phyloP scores from a whole-genome alignment of 2,113 vertebrate genomes.

The Lycocorax pyrrhopterus region DNA sequence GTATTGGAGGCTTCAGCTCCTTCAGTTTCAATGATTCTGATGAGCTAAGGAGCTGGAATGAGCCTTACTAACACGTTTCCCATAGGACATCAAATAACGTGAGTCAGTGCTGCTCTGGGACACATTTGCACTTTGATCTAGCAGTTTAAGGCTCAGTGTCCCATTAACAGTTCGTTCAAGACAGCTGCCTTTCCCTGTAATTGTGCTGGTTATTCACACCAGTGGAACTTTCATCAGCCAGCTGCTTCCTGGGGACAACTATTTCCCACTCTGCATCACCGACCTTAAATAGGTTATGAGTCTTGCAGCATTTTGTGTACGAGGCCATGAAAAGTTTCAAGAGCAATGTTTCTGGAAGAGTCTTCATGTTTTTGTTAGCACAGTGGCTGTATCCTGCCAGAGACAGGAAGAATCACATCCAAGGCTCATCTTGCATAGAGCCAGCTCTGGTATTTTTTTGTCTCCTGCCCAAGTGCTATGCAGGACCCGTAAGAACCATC shows the following conservation, averaged over 20 bases:
- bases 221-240: slow-evolving; percentile 15
- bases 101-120: slow-evolving; percentile 4
- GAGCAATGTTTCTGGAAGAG: neutral
- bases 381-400: neutral
- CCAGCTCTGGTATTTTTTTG: neutral
- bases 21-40: neutral
- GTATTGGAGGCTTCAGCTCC: neutral
- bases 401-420: neutral
- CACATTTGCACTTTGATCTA: slow-evolving; percentile 33
- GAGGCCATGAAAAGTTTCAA: neutral
- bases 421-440: neutral
- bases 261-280: slow-evolving; percentile 4
- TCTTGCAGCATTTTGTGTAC: neutral
- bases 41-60: slow-evolving; percentile 2
- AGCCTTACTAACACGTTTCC: neutral
- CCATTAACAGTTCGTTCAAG: neutral
- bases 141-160: slow-evolving; percentile 1
- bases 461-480: neutral
- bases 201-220: slow-evolving; percentile 26
- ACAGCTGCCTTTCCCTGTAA: slow-evolving; percentile 26
- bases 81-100: neutral
- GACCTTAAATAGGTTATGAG: neutral
- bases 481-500: neutral
- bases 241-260: neutral
- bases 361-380: neutral